Base-by-base conservation (phyloP, 2,113 vertebrate species). In the Mus pahari region DNA sequence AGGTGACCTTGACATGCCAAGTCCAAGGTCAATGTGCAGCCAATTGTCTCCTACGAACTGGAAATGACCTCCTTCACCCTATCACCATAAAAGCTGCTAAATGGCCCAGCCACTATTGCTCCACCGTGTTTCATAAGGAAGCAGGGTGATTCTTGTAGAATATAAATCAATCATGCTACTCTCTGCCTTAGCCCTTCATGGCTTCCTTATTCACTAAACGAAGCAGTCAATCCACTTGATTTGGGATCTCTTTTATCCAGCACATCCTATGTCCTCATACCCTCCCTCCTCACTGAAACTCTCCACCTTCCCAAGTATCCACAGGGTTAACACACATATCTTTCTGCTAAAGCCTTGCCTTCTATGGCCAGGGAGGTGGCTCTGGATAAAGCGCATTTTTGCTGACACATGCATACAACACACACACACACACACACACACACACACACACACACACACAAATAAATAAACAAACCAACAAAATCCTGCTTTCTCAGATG, bases 331-430 rank as follows among this genome's bases (percentile, higher is more conserved):
- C 33, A 81, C 14, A 3, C 0, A 28, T 13, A n/a, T 45, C 17
- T 89, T 71, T 74, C 91, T 92, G 66, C 17, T 92, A 88, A 96
- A 79, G 86, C n/a, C 33, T 66, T 42, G 33, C 36, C 20, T 93
- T 82, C 48, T 86, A 36, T 64, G 22, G 16, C 8, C 28, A 28
- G 39, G 39, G 39, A 66, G 82, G 42, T 64, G 39, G 39, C 26
- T 45, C 60, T 64, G 60, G 26, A 31, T 31, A 84, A 84, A 45
- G 14, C 31, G 17, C 26, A 20, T 84, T 39, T 19, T 66, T 86
- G 16, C 60, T 50, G 36, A 88, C 24, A 62, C 7, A 42, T 62
- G n/a, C 3, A 42, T 83, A 42, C n/a, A 26, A 17, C 78, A n/a
- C 78, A 81, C 50, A n/a, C 53, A 71, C 68, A 70, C 68, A n/a